phyloP scores from a whole-genome alignment of 2,113 vertebrate species.

The Chloebia gouldiae region DNA sequence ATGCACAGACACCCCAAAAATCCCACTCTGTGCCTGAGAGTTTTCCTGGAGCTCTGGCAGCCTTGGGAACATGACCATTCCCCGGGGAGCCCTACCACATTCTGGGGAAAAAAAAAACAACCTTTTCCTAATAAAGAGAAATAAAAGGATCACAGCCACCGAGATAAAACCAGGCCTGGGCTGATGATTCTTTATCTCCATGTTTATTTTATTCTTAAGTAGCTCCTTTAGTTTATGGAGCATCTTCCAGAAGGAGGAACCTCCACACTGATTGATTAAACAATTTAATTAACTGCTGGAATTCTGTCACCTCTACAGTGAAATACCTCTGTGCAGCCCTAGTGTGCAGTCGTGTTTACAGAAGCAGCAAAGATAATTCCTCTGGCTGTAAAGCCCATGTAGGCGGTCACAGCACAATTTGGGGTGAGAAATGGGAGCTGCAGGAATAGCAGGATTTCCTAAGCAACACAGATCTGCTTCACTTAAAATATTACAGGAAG shows the following conservation, averaged over 20 bases:
- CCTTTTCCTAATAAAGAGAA: background rate
- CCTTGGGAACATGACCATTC: background rate
- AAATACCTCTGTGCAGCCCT: background rate
- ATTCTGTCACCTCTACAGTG: background rate
- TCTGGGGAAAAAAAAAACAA: background rate
- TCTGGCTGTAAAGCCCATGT: background rate
- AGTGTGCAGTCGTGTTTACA: background rate
- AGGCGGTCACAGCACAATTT: background rate
- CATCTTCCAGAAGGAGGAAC: background rate
- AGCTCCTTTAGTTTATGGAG: background rate
- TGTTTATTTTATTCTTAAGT: background rate
- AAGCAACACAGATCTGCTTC: conserved; percentile 34
- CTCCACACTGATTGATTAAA: background rate
- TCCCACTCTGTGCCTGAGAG: background rate
- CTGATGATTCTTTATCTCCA: background rate
- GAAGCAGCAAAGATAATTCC: background rate
- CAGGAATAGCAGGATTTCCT: conserved; percentile 56
- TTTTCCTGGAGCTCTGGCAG: background rate
- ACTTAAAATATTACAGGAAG: conserved; percentile 14
- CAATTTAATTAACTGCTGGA: background rate
- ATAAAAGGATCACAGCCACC: background rate
- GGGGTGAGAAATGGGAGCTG: conserved; percentile 6
- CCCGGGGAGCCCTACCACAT: background rate
- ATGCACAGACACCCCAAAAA: background rate
- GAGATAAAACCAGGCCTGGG: background rate